These are phyloP conservation scores for Spongilla lacustris DNA, from an alignment of 37 sponge, comb jelly and placozoan genomes.

Conservation along the genomic window DNA sequence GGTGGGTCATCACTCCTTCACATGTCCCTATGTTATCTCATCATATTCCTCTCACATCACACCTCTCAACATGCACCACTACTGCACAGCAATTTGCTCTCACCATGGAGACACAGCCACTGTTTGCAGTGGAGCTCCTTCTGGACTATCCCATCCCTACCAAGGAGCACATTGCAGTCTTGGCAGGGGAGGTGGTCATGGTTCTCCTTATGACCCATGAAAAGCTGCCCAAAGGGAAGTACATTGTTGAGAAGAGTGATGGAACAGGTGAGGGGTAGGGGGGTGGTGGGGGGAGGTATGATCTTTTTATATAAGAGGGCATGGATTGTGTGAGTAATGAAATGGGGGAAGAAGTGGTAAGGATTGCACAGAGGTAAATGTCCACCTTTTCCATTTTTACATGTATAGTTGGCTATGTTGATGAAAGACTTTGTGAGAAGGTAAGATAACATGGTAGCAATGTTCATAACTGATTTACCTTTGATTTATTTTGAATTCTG, in stretches of 20 bases:
- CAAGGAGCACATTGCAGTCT: conserved; percentile 46
- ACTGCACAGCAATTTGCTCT: conserved; percentile 32
- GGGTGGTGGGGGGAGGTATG: too few relatives aligned
- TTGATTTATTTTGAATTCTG: too few relatives aligned
- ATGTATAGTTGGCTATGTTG: too few relatives aligned
- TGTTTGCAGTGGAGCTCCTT: conserved; percentile 38
- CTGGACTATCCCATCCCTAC: conserved; percentile 22
- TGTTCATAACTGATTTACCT: too few relatives aligned
- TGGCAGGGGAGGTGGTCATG: conserved; percentile 24
- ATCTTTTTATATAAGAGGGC: too few relatives aligned
- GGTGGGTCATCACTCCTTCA: background rate
- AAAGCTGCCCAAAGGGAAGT: conserved; percentile 53
- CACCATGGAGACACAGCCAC: conserved; percentile 17
- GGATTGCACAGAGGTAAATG: background rate
- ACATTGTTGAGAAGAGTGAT: conserved; percentile 70
- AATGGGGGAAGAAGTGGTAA: conserved; percentile 14
- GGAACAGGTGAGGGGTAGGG: conserved; percentile 59
- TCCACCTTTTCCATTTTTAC: too few relatives aligned
- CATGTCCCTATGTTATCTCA: too few relatives aligned
- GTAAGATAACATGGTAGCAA: too few relatives aligned
- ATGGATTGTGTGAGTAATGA: background rate
- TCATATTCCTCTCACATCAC: background rate
- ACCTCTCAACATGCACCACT: background rate
- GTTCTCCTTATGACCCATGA: conserved; percentile 61
- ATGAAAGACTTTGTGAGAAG: too few relatives aligned